Conservation (phyloP, 2,113 vertebrate genomes). For the Centropus unirufus region DNA sequence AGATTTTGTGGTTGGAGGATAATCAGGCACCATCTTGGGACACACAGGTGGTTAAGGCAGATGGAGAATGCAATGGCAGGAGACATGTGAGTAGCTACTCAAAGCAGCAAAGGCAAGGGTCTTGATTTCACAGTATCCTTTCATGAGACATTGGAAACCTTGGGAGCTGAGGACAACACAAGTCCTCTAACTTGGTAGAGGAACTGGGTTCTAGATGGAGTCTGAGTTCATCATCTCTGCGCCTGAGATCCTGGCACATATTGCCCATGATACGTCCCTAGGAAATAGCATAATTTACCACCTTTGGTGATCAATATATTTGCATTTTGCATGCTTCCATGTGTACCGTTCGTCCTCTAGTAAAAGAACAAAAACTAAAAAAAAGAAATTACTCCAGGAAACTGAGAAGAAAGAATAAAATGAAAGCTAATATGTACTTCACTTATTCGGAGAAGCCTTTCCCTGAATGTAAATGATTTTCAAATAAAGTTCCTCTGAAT, state of each 20-base stretch:
- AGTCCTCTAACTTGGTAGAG: neutral
- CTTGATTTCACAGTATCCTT: neutral
- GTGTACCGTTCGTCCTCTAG: neutral
- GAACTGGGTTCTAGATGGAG: neutral
- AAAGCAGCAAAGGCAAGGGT: neutral
- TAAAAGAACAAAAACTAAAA: neutral
- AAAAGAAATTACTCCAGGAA: neutral
- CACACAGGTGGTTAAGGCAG: neutral
- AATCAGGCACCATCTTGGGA: neutral
- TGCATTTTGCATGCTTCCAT: neutral
- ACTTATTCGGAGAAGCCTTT: neutral
- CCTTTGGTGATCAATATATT: neutral
- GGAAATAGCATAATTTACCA: neutral
- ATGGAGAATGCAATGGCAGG: neutral
- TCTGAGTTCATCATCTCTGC: neutral
- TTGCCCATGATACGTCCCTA: rapidly evolving
- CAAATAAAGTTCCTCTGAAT: neutral
- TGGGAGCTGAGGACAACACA: neutral
- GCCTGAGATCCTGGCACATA: neutral
- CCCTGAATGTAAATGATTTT: neutral
- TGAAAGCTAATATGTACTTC: neutral
- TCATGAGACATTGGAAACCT: neutral
- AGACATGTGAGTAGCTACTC: neutral
- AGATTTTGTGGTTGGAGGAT: neutral
- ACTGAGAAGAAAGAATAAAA: neutral